Percentiles rank a stretch among this genome's conserved stretches.
Conservation (phyloP, 2,888 invertebrate species). For the Oscheius myriophilus region DNA sequence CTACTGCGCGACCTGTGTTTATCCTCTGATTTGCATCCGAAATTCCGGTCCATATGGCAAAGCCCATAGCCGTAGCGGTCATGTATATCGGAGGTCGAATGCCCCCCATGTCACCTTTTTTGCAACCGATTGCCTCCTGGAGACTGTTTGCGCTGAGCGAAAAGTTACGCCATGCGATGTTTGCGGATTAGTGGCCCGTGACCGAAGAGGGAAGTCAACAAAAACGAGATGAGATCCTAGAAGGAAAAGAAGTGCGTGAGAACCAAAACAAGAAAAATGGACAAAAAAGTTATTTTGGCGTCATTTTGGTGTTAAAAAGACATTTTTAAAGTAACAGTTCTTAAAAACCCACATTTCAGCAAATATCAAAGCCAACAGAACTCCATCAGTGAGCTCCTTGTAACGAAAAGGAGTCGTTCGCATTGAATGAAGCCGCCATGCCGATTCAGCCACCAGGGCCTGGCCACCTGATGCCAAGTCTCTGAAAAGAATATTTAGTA, state of each 20-base stretch:
- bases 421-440: slow-evolving; percentile 27
- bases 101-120: slow-evolving; percentile 1
- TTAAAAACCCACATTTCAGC: slow-evolving; percentile 43
- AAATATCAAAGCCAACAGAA: slow-evolving; percentile 47
- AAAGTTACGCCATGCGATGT: slow-evolving; percentile 27
- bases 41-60: slow-evolving; percentile 17
- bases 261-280: not conserved
- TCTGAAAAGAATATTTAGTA: no score
- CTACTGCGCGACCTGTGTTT: slow-evolving; percentile 17
- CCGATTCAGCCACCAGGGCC: slow-evolving; percentile 28
- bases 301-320: not conserved
- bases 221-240: slow-evolving; percentile 20
- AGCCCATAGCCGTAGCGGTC: no score
- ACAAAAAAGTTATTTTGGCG: not conserved
- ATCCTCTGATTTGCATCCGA: slow-evolving; percentile 25
- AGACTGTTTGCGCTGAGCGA: slow-evolving; percentile 15
- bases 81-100: not conserved
- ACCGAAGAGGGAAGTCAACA: slow-evolving; percentile 29
- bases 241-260: slow-evolving; percentile 8
- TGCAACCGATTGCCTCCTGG: slow-evolving; percentile 4
- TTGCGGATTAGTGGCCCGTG: slow-evolving; percentile 30
- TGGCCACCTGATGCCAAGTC: slow-evolving; percentile 18
- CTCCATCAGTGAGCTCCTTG: slow-evolving; percentile 54
- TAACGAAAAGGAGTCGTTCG: slow-evolving; percentile 38
- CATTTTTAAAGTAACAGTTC: not conserved